A percentile compares a stretch with the other conserved stretches of the same genome.
These are phyloP conservation scores for Onychostoma macrolepis DNA, from an alignment of 2,113 vertebrate species.

Conservation along the genomic window DNA sequence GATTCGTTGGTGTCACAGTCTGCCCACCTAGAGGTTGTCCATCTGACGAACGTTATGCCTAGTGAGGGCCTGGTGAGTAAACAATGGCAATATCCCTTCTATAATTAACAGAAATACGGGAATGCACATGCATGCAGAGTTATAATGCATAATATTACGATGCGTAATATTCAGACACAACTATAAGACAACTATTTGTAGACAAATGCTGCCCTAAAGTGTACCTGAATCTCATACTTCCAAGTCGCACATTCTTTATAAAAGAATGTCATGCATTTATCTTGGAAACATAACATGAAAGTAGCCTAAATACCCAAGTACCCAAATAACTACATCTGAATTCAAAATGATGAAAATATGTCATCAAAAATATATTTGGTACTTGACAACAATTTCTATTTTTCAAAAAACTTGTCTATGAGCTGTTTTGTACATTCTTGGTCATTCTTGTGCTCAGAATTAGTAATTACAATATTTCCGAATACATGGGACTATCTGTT, in stretches of 20 bases:
- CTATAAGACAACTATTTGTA: not conserved
- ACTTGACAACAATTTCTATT: not conserved
- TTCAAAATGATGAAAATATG: not conserved
- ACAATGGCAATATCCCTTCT: conserved; percentile 1
- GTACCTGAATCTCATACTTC: too few species aligned
- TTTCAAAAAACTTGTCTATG: not conserved
- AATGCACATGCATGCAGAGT: not conserved
- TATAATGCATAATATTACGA: too few species aligned
- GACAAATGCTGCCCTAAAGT: not conserved
- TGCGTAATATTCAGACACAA: not conserved
- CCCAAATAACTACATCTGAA: not conserved
- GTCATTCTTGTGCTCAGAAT: not conserved
- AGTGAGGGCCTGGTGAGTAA: conserved; percentile 81
- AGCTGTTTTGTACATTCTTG: not conserved
- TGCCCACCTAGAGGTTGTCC: conserved; percentile 79
- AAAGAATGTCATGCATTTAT: not conserved
- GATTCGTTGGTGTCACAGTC: conserved; percentile 81
- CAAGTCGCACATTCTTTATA: too few species aligned
- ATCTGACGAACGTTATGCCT: conserved; percentile 78
- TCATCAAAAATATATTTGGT: not conserved
- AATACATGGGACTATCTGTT: not conserved
- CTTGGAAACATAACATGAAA: not conserved
- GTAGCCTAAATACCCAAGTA: not conserved
- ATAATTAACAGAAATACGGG: not conserved
- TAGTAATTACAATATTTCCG: not conserved